These are phyloP conservation scores for Drosophila takahashii DNA, from an alignment of 1,140 invertebrate species.

Conservation along the genomic window DNA sequence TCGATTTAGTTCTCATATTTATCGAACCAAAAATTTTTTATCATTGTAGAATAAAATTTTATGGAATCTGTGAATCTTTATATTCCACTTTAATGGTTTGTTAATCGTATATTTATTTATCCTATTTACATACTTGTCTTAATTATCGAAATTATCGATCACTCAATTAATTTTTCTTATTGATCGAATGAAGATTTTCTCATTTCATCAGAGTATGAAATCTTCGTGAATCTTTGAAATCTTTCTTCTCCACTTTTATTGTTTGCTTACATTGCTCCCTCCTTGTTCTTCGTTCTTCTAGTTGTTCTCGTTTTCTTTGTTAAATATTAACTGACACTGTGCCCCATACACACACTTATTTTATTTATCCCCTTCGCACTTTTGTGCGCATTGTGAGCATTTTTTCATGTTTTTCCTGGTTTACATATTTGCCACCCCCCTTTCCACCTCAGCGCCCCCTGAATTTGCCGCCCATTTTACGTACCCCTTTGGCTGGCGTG, in stretches of 20 bases:
- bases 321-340: slow-evolving; percentile 52
- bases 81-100: too few relatives aligned
- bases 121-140: too few relatives aligned
- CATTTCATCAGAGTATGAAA: slow-evolving; percentile 20
- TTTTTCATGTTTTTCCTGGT: slow-evolving; percentile 44
- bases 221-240: slow-evolving; percentile 5
- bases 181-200: background rate
- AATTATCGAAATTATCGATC: too few relatives aligned
- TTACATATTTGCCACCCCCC: slow-evolving; percentile 32
- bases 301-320: slow-evolving; percentile 26
- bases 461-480: slow-evolving; percentile 3
- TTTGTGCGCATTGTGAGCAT: slow-evolving; percentile 6
- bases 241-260: slow-evolving; percentile 2
- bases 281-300: slow-evolving; percentile 1
- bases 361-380: background rate
- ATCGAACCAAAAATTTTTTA: background rate
- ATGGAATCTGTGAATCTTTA: too few relatives aligned
- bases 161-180: too few relatives aligned
- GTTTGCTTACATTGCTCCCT: slow-evolving; percentile 1
- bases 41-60: too few relatives aligned
- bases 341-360: slow-evolving; percentile 20
- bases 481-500: slow-evolving; percentile 46
- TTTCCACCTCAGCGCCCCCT: background rate
- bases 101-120: too few relatives aligned
- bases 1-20: background rate